phyloP scores from a whole-genome alignment of 2,113 vertebrate genomes.

The Garra rufa region DNA sequence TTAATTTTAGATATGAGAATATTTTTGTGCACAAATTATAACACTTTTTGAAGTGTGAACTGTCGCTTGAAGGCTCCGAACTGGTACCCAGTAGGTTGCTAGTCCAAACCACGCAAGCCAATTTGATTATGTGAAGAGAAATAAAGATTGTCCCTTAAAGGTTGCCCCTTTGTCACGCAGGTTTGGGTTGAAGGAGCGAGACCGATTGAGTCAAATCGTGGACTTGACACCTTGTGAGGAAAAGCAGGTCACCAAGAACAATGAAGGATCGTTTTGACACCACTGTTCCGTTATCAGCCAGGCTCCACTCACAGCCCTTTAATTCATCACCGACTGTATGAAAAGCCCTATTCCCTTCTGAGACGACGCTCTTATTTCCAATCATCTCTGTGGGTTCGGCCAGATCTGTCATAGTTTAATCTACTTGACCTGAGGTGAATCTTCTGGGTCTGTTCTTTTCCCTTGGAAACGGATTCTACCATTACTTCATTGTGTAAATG shows the following conservation, averaged over 20 bases:
- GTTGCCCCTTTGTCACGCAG: not conserved
- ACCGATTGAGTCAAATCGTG: constrained; percentile 8
- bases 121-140: not conserved
- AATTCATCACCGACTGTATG: constrained; percentile 41
- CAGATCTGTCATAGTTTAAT: constrained; percentile 47
- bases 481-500: constrained; percentile 7
- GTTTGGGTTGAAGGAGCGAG: constrained; percentile 5
- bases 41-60: not conserved
- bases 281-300: constrained; percentile 44
- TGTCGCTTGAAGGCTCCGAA: not conserved
- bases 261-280: constrained; percentile 37
- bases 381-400: constrained; percentile 46
- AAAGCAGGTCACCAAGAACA: constrained; percentile 47
- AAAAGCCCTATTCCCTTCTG: constrained; percentile 26
- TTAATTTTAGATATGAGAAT: too few species aligned
- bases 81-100: not conserved
- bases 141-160: not conserved
- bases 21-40: too few species aligned
- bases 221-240: constrained; percentile 33
- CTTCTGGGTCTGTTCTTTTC: not conserved
- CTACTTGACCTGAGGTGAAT: constrained; percentile 47
- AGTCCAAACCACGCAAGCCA: not conserved
- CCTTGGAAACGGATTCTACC: not conserved
- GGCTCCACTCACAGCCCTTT: constrained; percentile 31
- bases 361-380: constrained; percentile 38